Evolutionary conservation across 2,888 invertebrate genomes (phyloP).

Genomic region (Apantesis nais): DNA sequence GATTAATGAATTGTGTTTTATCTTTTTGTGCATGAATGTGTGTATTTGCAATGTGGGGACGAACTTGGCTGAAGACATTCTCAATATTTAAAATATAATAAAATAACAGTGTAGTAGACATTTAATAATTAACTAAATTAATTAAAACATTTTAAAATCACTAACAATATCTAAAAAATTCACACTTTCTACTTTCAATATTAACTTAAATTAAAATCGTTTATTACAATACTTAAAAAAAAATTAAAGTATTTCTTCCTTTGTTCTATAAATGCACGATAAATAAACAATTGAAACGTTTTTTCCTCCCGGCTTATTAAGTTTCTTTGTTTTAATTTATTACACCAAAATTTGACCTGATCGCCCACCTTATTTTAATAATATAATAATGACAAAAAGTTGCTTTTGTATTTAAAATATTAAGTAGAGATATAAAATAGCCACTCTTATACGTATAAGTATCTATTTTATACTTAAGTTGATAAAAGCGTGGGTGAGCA

Average conservation of each 20-base stretch:
- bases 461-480: neutral
- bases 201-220: neutral
- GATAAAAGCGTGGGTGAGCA: slow-evolving; percentile 3
- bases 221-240: neutral
- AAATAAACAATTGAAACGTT: no score
- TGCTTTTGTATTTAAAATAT: neutral
- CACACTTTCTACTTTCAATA: neutral
- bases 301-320: no score
- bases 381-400: neutral
- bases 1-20: neutral
- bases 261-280: neutral
- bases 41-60: neutral
- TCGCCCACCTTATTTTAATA: no score
- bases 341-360: no score
- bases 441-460: neutral
- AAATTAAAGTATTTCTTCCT: neutral
- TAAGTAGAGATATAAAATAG: neutral
- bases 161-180: neutral
- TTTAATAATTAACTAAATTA: neutral
- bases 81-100: neutral
- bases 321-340: no score
- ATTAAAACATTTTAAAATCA: no score
- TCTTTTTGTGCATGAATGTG: neutral
- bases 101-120: neutral
- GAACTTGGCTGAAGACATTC: neutral